A percentile compares a stretch with the other conserved stretches of the same genome.
Conservation (phyloP, 2,113 vertebrate genomes). For the Sebastes schlegelii region DNA sequence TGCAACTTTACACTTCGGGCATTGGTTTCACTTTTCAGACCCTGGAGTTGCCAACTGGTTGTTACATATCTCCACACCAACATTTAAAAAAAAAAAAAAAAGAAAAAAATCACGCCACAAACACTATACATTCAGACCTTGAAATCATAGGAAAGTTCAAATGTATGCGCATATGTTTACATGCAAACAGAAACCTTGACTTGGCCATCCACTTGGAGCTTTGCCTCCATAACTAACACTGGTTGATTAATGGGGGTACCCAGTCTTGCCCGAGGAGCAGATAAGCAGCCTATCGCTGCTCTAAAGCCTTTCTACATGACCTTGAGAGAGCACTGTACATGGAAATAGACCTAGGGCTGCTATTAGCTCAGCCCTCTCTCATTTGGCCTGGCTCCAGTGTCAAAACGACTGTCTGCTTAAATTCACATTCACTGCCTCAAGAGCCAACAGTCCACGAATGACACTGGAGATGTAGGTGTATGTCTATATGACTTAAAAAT, state of each 20-base stretch:
- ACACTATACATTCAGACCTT: conserved; percentile 52
- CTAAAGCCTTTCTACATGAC: conserved; percentile 65
- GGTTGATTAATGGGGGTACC: conserved; percentile 79
- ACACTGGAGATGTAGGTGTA: conserved; percentile 27
- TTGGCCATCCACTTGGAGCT: conserved; percentile 43
- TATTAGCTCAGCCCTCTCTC: conserved; percentile 71
- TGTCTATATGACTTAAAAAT: conserved; percentile 18
- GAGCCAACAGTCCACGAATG: conserved; percentile 34
- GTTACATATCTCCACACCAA: conserved; percentile 7
- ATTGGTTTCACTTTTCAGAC: too few species aligned
- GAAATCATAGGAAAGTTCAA: conserved; percentile 52
- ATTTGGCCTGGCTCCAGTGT: conserved; percentile 69
- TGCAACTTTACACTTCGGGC: too few species aligned
- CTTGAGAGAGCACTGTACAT: conserved; percentile 78
- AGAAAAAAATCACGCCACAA: background rate
- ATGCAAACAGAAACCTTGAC: conserved; percentile 74
- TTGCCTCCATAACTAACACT: conserved; percentile 68
- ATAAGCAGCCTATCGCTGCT: conserved; percentile 75
- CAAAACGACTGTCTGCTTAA: conserved; percentile 57
- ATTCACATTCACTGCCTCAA: conserved; percentile 47
- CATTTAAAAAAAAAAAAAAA: background rate
- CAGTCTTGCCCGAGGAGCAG: conserved; percentile 70
- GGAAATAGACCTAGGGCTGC: conserved; percentile 72
- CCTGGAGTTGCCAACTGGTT: too few species aligned
- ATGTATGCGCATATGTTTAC: conserved; percentile 78